Evolutionary conservation across 2,797 vertebrate species (phyloP).

Genomic region (Pelodytes ibericus): DNA sequence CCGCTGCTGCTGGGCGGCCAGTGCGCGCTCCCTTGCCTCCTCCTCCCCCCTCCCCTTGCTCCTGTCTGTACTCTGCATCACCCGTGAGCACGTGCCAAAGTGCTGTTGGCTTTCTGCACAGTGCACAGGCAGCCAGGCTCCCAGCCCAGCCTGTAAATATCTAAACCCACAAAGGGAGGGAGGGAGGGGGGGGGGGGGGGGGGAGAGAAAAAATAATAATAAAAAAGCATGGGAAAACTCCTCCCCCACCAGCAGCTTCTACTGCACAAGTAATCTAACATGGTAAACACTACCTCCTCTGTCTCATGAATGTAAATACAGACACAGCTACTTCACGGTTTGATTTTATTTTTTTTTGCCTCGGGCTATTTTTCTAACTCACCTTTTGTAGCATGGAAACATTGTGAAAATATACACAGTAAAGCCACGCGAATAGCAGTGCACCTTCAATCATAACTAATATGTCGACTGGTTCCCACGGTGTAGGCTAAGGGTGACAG

Average conservation of each 20-base stretch:
- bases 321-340: conserved; percentile 20
- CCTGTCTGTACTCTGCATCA: conserved; percentile 65
- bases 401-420: conserved; percentile 16
- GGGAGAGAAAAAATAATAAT: conserved; percentile 26
- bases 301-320: conserved; percentile 48
- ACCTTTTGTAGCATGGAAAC: conserved; percentile 8
- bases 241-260: conserved; percentile 44
- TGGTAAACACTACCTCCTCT: conserved; percentile 49
- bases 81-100: conserved; percentile 81
- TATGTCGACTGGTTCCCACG: too few relatives aligned
- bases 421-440: background rate
- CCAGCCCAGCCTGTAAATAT: conserved; percentile 41
- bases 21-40: conserved; percentile 51
- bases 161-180: conserved; percentile 25
- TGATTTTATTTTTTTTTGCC: background rate
- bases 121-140: conserved; percentile 42
- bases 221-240: conserved; percentile 60
- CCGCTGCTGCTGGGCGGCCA: conserved; percentile 65
- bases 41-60: conserved; percentile 71
- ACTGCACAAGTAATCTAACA: conserved; percentile 43
- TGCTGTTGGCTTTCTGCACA: conserved; percentile 64
- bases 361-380: conserved; percentile 13
- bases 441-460: background rate
- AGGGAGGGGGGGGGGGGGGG: background rate
- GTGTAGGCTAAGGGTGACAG: too few relatives aligned